Conservation (phyloP, 2,888 invertebrate genomes). For the Melangyna quadrimaculata region DNA sequence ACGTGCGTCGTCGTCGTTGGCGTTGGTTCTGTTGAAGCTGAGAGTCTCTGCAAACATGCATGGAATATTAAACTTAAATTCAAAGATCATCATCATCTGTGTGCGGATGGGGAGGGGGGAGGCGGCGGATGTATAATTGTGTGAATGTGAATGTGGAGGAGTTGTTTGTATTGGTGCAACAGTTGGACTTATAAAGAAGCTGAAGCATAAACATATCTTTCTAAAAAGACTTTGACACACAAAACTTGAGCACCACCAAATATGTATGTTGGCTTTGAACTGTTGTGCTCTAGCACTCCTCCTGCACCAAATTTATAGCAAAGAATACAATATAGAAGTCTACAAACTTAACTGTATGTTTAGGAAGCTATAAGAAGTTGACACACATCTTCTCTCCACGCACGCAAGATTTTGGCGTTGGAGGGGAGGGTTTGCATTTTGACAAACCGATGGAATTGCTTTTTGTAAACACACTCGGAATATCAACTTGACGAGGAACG, state of each 20-base stretch:
- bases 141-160: not conserved
- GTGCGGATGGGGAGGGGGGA: not conserved
- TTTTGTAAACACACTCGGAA: slow-evolving; percentile 19
- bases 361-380: not conserved
- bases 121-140: too few relatives aligned
- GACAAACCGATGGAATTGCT: slow-evolving; percentile 19
- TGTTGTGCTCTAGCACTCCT: slow-evolving; percentile 13
- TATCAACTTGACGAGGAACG: slow-evolving; percentile 26
- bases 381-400: not conserved
- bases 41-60: slow-evolving; percentile 48
- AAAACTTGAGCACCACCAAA: slow-evolving; percentile 33
- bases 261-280: slow-evolving; percentile 60
- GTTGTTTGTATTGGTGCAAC: slow-evolving; percentile 56
- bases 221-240: slow-evolving; percentile 39
- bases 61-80: slow-evolving; percentile 56
- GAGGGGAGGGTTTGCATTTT: slow-evolving; percentile 8
- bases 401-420: not conserved
- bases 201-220: not conserved
- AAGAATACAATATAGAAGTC: not conserved
- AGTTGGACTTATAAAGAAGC: slow-evolving; percentile 31
- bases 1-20: too few relatives aligned
- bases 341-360: slow-evolving; percentile 5
- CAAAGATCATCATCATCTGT: not conserved
- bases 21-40: slow-evolving; percentile 2
- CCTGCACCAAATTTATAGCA: not conserved